Base-by-base conservation (phyloP, 2,113 vertebrate genomes). In the Amblyopsis rosae region DNA sequence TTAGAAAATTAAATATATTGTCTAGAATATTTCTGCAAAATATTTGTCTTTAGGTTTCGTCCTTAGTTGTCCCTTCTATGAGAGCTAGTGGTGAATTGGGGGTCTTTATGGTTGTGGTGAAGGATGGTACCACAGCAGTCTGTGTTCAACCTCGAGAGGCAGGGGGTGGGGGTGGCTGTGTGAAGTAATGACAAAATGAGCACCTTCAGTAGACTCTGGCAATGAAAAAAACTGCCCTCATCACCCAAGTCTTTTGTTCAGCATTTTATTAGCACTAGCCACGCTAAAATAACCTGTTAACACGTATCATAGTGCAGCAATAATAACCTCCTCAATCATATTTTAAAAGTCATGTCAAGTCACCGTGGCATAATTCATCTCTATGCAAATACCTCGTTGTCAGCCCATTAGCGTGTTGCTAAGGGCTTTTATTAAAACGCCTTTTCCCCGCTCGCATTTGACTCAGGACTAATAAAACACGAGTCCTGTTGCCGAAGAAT, bases 281-380 rank as follows among this genome's bases (percentile, higher is more conserved):
- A 26, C 69, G 83, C 90, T 91, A 90, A 88, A 92, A 93, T 90
- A 92, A 93, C 88, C 91, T 89, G 92, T 90, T 92, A 93, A 92
- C 91, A 91, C 81, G 81, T 86, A 87, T 88, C 87, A 89, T 69
- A 93, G 91, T 91, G 93, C 91, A 90, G 91, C 88, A 88, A 91
- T 93, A 96, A 96, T 93, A 95, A 96, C 92, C 93, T 92, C 93
- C 91, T 95, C 95, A 88, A 95, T 97, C 95, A 95, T 95, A 94
- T 95, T 94, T 95, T 96, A 96, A 95, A 96, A 97, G 94, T 96
- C 93, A 90, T 90, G 94, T 96, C 95, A 94, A 93, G 90, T 78
- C 73, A 83, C 87, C 87, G 78, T 47, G 69, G 46, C 67, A 91
- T 96, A 94, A 95, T 95, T 96, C 95, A 95, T 97, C 94, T 96